A percentile compares a stretch with the other conserved stretches of the same genome.
phyloP scores from a whole-genome alignment of 2,888 invertebrate species.

The Pharmacophagus antenor region DNA sequence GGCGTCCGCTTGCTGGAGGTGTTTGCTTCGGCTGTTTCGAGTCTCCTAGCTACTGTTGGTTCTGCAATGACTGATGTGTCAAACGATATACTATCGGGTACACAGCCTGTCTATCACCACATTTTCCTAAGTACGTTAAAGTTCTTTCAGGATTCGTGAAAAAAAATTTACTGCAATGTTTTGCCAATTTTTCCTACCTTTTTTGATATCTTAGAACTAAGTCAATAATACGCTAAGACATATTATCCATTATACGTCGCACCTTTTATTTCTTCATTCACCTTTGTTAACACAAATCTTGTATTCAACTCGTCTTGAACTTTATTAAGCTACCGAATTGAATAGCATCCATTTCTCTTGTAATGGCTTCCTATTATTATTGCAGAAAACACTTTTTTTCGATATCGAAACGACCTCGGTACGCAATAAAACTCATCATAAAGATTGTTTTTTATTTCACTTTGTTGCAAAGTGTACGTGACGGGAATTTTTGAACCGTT shows the following conservation, averaged over 20 bases:
- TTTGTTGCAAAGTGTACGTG: constrained; percentile 9
- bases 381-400: constrained; percentile 12
- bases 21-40: no score
- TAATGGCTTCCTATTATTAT: constrained; percentile 11
- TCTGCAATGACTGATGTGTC: no score
- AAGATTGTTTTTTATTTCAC: constrained; percentile 20
- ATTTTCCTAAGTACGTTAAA: no score
- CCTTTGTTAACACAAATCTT: no score
- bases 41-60: no score
- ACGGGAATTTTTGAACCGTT: neutral
- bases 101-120: no score
- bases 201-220: neutral
- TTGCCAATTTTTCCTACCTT: no score
- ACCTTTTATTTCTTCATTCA: neutral
- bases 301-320: neutral
- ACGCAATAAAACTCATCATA: constrained; percentile 24
- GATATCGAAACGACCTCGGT: constrained; percentile 21
- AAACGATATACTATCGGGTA: no score
- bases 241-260: no score
- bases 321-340: neutral
- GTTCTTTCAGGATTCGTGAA: no score
- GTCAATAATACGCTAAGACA: neutral
- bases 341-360: constrained; percentile 6
- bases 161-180: no score
- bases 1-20: no score